Base-by-base conservation (phyloP, 1,140 invertebrate species). In the Bombus confusus region DNA sequence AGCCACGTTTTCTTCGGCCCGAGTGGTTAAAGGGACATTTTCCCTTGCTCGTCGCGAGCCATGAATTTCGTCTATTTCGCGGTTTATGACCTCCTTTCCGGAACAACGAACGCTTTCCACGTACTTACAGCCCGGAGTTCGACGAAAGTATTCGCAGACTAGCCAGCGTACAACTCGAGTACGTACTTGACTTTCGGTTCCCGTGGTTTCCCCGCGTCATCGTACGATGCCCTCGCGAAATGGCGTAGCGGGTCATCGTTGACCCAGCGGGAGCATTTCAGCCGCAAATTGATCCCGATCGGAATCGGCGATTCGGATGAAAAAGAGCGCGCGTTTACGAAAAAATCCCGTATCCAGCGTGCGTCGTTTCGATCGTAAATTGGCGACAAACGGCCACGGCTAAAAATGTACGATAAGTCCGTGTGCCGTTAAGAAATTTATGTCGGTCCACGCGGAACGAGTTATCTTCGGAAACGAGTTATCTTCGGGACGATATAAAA, bases 31-130 rank as follows among this genome's bases (percentile, higher is more conserved):
- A 79, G 81, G 77, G 73, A 88, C 86, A 43, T 83, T 83, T 73
- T 18, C 41, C 73, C 43, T 15, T 25, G 28, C 31, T 34, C 64
- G 18, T 13, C 73, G 57, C 52, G 37, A 69, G 43, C 64, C 88
- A 86, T 90, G 89, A 90, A 90, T 90, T 90, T 88, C 83, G 57
- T 64, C 86, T 90, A 88, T 84, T 76, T 64, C 88, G 76, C 83
- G 72, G 83, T 90, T 90, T 90, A 90, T 83, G 83, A 85, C 85
- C 78, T 25, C 59, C 15, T 75, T 82, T 69, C 64, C 41, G 87
- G 80, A 79, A 87, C 88, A 89, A 89, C 86, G 86, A n/a, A 41
- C 52, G 80, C 79, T 87, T 89, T 86, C 83, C 85, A 80, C 88
- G 59, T 85, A 34, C 68, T 76, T 47, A 31, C 72, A n/a, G 62